Conservation (phyloP, 2,888 invertebrate genomes). For the Diaphora mendica region DNA sequence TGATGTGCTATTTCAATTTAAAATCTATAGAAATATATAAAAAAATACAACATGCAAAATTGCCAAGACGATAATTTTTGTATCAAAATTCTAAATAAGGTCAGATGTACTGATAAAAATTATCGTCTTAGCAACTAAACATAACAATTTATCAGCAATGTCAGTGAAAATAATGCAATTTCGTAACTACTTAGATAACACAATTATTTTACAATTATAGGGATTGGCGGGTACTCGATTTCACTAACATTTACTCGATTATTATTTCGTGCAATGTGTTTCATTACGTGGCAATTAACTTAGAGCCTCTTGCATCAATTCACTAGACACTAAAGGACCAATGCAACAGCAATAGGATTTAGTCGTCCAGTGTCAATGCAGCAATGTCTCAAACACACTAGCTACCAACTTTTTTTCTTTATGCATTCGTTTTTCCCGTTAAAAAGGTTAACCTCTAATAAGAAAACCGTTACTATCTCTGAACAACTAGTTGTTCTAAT, state of each 20-base stretch:
- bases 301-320: slow-evolving; percentile 6
- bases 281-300: slow-evolving; percentile 32
- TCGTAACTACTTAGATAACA: slow-evolving; percentile 44
- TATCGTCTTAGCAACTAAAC: slow-evolving; percentile 43
- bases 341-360: not conserved
- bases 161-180: slow-evolving; percentile 53
- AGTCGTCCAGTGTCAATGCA: slow-evolving; percentile 3
- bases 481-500: not conserved
- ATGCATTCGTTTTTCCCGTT: not conserved
- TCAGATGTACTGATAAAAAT: slow-evolving; percentile 27
- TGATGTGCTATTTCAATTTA: slow-evolving; percentile 30
- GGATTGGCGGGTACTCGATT: slow-evolving; percentile 55
- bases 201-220: slow-evolving; percentile 53
- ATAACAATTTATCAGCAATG: slow-evolving; percentile 47
- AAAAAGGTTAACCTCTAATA: not conserved
- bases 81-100: slow-evolving; percentile 27
- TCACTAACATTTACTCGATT: slow-evolving; percentile 52
- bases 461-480: not conserved
- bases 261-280: slow-evolving; percentile 50
- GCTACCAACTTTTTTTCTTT: slow-evolving; percentile 1
- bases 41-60: slow-evolving; percentile 48
- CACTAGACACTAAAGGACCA: slow-evolving; percentile 2
- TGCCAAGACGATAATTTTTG: slow-evolving; percentile 36
- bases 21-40: slow-evolving; percentile 10
- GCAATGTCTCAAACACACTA: slow-evolving; percentile 16